These are phyloP conservation scores for Crypturellus undulatus DNA, from an alignment of 2,113 vertebrate species.

Conservation along the genomic window DNA sequence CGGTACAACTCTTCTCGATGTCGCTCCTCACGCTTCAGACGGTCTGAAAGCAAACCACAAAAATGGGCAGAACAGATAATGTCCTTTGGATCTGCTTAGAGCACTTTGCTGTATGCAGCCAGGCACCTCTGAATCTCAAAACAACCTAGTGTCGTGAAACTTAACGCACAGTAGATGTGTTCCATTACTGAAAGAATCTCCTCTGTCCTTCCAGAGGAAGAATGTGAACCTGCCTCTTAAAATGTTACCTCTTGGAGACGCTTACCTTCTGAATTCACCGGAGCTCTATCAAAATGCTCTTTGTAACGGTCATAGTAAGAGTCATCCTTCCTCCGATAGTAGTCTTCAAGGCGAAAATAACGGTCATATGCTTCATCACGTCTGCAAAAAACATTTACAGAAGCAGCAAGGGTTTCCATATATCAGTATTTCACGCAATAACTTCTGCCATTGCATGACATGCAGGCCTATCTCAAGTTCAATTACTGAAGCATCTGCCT, in stretches of 20 bases:
- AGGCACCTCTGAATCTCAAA: neutral
- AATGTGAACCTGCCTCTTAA: rapidly evolving
- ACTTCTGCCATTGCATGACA: neutral
- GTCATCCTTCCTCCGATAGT: conserved; percentile 89
- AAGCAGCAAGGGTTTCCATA: neutral
- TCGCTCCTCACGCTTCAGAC: conserved; percentile 88
- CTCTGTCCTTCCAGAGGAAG: rapidly evolving
- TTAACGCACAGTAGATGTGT: rapidly evolving
- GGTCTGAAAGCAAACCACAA: conserved; percentile 72
- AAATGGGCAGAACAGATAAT: neutral
- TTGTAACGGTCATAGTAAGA: conserved; percentile 86
- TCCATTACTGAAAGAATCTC: neutral
- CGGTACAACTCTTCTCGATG: conserved; percentile 93
- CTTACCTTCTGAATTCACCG: conserved; percentile 85
- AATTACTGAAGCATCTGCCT: neutral
- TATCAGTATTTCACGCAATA: neutral
- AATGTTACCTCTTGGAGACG: neutral
- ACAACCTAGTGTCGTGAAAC: rapidly evolving
- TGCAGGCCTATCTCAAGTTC: neutral
- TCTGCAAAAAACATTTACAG: conserved; percentile 60
- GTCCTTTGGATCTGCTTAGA: neutral
- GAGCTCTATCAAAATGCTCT: conserved; percentile 87
- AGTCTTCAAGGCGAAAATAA: conserved; percentile 85
- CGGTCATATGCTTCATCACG: conserved; percentile 88
- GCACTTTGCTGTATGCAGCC: neutral